A percentile compares a stretch with the other conserved stretches of the same genome.
phyloP scores from a whole-genome alignment of 2,888 invertebrate genomes.

The Dione vanillae region DNA sequence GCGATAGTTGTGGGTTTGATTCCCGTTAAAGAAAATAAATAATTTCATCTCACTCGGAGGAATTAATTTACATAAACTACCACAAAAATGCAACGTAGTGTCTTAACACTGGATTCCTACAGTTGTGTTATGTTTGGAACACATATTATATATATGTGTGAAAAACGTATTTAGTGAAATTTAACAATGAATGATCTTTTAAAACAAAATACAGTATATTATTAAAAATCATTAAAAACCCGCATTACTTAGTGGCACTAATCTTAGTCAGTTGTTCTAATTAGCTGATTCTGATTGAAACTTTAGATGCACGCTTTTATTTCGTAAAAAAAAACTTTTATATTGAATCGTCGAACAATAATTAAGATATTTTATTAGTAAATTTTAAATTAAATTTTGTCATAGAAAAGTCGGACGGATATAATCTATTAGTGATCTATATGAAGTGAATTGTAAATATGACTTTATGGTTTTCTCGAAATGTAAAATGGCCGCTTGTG shows the following conservation, averaged over 20 bases:
- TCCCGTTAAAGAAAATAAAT: too few relatives aligned
- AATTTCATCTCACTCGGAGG: too few relatives aligned
- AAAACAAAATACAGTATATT: too few relatives aligned
- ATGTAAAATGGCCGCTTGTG: conserved; percentile 29
- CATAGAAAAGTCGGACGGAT: conserved; percentile 36
- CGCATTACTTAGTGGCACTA: conserved; percentile 32
- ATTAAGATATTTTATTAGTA: conserved; percentile 28
- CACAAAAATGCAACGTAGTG: too few relatives aligned
- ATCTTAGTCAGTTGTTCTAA: conserved; percentile 35
- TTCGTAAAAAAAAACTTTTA: conserved; percentile 30
- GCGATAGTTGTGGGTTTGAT: too few relatives aligned
- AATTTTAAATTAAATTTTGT: conserved; percentile 31
- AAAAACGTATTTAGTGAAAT: too few relatives aligned
- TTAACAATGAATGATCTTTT: too few relatives aligned
- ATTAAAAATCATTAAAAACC: conserved; percentile 5
- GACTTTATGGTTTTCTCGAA: conserved; percentile 36
- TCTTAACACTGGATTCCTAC: too few relatives aligned
- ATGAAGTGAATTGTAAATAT: conserved; percentile 40
- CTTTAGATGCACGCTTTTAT: conserved; percentile 41
- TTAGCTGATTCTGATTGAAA: conserved; percentile 29
- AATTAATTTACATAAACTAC: too few relatives aligned
- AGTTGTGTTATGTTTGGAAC: too few relatives aligned
- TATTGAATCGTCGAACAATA: conserved; percentile 23
- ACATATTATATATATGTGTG: too few relatives aligned
- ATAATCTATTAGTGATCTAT: conserved; percentile 36